These are phyloP conservation scores for Drosophila stalkeri DNA, from an alignment of 2,888 invertebrate species.

Conservation along the genomic window DNA sequence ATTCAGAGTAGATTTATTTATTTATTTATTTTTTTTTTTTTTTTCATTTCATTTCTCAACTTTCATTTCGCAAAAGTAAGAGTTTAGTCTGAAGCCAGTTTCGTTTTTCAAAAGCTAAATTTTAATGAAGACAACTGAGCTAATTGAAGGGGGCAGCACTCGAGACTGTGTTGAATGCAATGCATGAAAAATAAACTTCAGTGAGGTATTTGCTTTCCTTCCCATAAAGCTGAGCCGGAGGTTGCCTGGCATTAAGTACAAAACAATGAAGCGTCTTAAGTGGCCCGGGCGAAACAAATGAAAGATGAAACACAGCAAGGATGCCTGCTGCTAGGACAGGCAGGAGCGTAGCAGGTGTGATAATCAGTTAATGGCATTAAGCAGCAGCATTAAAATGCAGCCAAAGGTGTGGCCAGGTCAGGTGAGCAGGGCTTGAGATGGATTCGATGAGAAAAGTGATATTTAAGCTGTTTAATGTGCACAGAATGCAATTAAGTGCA, in stretches of 20 bases:
- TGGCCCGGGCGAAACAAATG: constrained; percentile 53
- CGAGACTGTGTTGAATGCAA: background rate
- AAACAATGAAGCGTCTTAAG: constrained; percentile 58
- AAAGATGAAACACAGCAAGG: constrained; percentile 40
- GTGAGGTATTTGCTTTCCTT: background rate
- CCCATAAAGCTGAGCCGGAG: constrained; percentile 5
- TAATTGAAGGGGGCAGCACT: constrained; percentile 12
- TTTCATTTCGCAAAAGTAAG: background rate
- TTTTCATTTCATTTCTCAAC: no score
- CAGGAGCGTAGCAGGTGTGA: constrained; percentile 61
- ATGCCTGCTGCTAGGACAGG: constrained; percentile 3
- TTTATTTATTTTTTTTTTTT: no score
- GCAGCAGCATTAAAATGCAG: constrained; percentile 63
- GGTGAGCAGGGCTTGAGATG: background rate
- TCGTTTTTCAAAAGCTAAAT: background rate
- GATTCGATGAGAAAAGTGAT: constrained; percentile 44
- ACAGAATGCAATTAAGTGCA: constrained; percentile 61
- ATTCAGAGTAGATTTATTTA: no score
- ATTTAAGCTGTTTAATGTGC: constrained; percentile 70
- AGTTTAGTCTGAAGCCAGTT: background rate
- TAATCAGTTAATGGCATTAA: constrained; percentile 79
- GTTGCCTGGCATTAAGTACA: constrained; percentile 24
- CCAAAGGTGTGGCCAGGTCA: constrained; percentile 51
- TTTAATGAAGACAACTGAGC: constrained; percentile 2
- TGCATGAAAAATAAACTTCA: constrained; percentile 1